Conservation (phyloP, 2,797 vertebrate species). For the Hydrocynus forskahlii region DNA sequence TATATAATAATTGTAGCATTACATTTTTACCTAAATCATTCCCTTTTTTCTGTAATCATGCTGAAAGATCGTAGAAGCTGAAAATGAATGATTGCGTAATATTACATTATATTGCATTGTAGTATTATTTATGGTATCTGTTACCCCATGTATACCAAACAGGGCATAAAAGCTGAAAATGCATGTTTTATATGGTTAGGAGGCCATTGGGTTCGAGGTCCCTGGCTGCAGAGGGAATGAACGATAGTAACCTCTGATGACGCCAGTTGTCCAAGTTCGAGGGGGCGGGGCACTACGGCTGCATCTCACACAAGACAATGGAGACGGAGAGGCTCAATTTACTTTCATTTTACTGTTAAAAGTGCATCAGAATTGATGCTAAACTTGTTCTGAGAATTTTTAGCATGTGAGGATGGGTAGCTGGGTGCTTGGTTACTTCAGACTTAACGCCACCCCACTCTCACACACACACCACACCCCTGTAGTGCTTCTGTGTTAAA, state of each 20-base stretch:
- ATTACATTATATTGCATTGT: too few relatives aligned
- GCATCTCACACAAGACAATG: constrained; percentile 48
- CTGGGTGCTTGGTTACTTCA: constrained; percentile 28
- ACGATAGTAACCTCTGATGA: constrained; percentile 74
- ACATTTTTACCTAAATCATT: too few relatives aligned
- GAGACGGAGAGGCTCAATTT: neutral
- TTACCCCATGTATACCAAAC: too few relatives aligned
- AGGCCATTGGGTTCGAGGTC: neutral
- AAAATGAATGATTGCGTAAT: too few relatives aligned
- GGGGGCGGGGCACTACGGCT: constrained; percentile 70
- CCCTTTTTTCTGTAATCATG: too few relatives aligned
- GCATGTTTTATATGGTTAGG: neutral
- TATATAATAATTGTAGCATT: too few relatives aligned
- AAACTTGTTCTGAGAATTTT: neutral
- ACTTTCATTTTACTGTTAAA: too few relatives aligned
- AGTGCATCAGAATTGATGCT: neutral
- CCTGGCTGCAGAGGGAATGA: constrained; percentile 61
- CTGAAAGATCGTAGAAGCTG: too few relatives aligned
- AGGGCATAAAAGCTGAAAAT: neutral
- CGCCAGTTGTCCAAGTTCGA: constrained; percentile 40
- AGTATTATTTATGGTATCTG: too few relatives aligned
- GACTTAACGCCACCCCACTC: constrained; percentile 18
- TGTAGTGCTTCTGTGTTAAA: too few relatives aligned
- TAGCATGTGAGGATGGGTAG: neutral
- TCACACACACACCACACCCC: neutral